Base-by-base conservation (phyloP, 2,797 vertebrate genomes). In the Manis javanica region DNA sequence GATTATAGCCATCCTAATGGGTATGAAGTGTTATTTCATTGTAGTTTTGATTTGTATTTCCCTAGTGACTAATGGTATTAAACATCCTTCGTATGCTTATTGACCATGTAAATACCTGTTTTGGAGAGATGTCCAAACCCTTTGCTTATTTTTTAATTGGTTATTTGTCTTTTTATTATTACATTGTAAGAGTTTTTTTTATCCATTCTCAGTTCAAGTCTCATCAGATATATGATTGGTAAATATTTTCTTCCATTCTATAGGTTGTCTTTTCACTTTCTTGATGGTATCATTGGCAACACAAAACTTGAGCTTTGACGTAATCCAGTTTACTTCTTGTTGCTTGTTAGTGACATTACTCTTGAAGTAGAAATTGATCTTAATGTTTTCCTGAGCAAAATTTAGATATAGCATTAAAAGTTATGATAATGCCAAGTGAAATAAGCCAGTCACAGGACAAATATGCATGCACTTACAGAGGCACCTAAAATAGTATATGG, bases 381-480 rank as follows among this genome's bases (percentile, higher is more conserved):
- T 95, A 91, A 81, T 94, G 24, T 92, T 94, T 81, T 87, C 79
- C 34, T 86, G 78, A 95, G 37, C 51, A 82, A 84, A 96, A 74
- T 79, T 93, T 85, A 88, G 46, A 63, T 84, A 21, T 71, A 91
- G n/a, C 46, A 57, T 78, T 81, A 81, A 88, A 85, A 59, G 26
- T 79, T 84, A 21, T 53, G 49, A 51, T 49, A 91, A 85, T 63
- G 18, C 46, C 37, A 51, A 64, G 24, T 64, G 31, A 66, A 83
- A 23, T 75, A 77, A 29, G 24, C 59, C 46, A 77, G 59, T 78
- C 74, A 66, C 5, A 31, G 59, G 66, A 66, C 72, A 78, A 66
- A 78, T 78, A 78, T 53, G 46, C 26, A 66, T 31, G 26, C 34
- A 66, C 59, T 78, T 66, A 59, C 5, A 71, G 66, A 12, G 34